These are phyloP conservation scores for Lepilemur ruficaudatus DNA, from an alignment of 2,797 vertebrate genomes.

Conservation along the genomic window DNA sequence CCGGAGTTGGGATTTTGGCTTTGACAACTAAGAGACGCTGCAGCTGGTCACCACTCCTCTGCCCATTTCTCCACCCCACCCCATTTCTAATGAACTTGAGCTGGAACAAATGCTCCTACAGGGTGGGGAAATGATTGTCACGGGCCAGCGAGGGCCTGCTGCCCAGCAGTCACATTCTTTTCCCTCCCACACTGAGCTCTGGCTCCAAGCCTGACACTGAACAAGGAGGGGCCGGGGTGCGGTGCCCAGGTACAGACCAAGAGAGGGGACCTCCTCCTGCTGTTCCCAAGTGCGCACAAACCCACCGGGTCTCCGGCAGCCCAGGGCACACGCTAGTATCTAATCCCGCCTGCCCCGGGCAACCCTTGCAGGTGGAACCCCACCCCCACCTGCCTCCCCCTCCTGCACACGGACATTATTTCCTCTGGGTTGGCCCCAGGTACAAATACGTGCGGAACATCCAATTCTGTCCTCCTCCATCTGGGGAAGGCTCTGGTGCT, in stretches of 20 bases:
- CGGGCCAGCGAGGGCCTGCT: fast-evolving
- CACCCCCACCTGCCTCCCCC: not conserved
- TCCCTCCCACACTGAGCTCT: not conserved
- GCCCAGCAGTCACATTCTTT: fast-evolving
- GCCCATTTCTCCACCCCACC: fast-evolving
- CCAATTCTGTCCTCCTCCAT: not conserved
- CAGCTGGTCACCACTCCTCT: not conserved
- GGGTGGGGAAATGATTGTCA: too few relatives aligned
- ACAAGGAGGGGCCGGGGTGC: not conserved
- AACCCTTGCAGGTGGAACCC: fast-evolving
- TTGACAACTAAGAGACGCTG: not conserved
- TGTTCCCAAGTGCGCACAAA: not conserved
- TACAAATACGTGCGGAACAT: not conserved
- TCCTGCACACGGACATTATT: not conserved
- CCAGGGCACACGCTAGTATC: fast-evolving
- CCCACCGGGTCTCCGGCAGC: not conserved
- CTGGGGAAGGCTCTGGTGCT: not conserved
- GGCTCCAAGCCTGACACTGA: not conserved
- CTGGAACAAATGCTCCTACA: not conserved
- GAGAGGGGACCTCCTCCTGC: not conserved
- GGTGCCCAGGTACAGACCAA: not conserved
- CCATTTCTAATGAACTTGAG: not conserved
- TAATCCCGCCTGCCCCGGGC: fast-evolving
- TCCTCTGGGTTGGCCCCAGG: not conserved
- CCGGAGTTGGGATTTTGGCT: not conserved